Base-by-base conservation (phyloP, 2,113 vertebrate species). In the Narcine bancroftii region DNA sequence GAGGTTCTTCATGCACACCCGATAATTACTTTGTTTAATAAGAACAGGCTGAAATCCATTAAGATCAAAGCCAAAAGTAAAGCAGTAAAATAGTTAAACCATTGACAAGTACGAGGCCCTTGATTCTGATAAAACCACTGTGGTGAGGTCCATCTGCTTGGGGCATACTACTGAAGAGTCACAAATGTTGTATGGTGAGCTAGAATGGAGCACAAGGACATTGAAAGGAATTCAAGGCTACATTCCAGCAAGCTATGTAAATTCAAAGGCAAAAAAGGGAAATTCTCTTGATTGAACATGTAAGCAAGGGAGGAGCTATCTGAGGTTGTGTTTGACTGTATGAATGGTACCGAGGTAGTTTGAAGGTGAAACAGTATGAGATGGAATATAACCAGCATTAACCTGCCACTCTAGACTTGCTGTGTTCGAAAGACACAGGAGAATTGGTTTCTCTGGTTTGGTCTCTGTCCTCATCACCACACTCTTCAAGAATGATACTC, bases 401-500 rank as follows among this genome's bases (percentile, higher is more conserved):
- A 33, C 53, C 53, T 21, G 81, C 56, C 53, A 36, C 33, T 33
- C 56, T 53, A 87, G 53, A 87, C 53, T 60, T 33, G n/a, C 53
- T 87, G 50, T 60, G 29, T n/a, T 53, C 33, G 53, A 60, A 60
- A 60, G 15, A 42, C 17, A n/a, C 53, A 19, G 53, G 53, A 36
- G 81, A 63, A 33, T 19, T 60, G 60, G 81, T 56, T 87, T 36
- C 15, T 87, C 81, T 87, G 60, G 81, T 36, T n/a, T 36, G 33
- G 53, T 87, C 81, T 36, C 81, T 36, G 81, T 87, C 56, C 53
- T 87, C 81, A 87, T 60, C 81, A 87, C 53, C 53, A 60, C 56
- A 6, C 7, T 87, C 81, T 60, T 36, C 81, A 87, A 29, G 33
- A 87, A 60, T 9, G 4, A 87, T 36, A 33, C 81, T 87, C 81